Base-by-base conservation (phyloP, 2,888 invertebrate species). In the Polietes domitor region DNA sequence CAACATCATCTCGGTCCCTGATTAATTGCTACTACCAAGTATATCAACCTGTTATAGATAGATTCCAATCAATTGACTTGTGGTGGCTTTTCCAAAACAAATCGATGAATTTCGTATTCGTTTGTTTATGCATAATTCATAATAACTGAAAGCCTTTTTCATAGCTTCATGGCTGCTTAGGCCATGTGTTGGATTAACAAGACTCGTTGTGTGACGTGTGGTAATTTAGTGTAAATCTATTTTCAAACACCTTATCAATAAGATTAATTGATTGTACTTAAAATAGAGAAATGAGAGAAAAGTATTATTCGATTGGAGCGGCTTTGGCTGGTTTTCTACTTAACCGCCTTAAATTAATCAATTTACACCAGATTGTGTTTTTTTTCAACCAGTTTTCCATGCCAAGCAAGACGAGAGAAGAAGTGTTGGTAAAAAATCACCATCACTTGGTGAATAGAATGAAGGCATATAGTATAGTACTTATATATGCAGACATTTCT, bases 311-410 rank as follows among this genome's bases (percentile, higher is more conserved):
- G 9, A 26, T 32, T 53, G n/a, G n/a, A n/a, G 2, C 47, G 26
- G 1, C n/a, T 61, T 21, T n/a, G 9, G 43, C 19, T 26, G 12
- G n/a, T 41, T n/a, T 74, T 53, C 63, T 21, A 43, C 21, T 41
- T n/a, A 72, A 79, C 43, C 68, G 43, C 73, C 24, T 77, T 71
- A 61, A 74, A 83, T 83, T 83, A 83, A 83, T 83, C 80, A 83
- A 83, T 83, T 83, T 74, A 80, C 79, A 70, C 72, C 15, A n/a
- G n/a, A n/a, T n/a, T n/a, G n/a, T n/a, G n/a, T n/a, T n/a, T n/a
- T n/a, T 82, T 61, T 79, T 75, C 58, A 80, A 78, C 55, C 55
- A 73, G 65, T 79, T 79, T 83, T 68, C n/a, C 17, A 53, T 19
- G 4, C 63, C 19, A 41, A 19, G 9, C 19, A 41, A n/a, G n/a